Percentiles rank a stretch among this genome's conserved stretches.
phyloP scores from a whole-genome alignment of 2,797 vertebrate genomes.

The Enoplosus armatus region DNA sequence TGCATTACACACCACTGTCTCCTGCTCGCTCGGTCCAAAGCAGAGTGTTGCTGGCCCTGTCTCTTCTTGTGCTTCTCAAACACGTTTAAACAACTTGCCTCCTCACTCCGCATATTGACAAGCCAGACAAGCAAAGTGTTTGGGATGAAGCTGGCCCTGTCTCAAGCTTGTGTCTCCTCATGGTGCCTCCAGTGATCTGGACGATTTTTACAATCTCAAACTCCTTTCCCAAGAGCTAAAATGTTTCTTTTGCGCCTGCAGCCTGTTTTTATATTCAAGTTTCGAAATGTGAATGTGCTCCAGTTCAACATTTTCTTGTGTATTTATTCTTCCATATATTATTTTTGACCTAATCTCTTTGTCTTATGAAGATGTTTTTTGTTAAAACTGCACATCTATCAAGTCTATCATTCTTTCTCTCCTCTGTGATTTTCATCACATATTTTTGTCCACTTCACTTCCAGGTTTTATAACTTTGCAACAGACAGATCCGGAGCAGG shows the following conservation, averaged over 20 bases:
- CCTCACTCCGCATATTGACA: slow-evolving; percentile 54
- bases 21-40: slow-evolving; percentile 11
- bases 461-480: background rate
- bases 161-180: slow-evolving; percentile 47
- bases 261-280: slow-evolving; percentile 26
- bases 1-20: slow-evolving; percentile 40
- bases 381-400: background rate
- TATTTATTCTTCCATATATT: background rate
- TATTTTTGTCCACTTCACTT: slow-evolving; percentile 12
- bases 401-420: background rate
- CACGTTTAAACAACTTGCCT: slow-evolving; percentile 59
- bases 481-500: slow-evolving; percentile 9
- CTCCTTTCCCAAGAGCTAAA: slow-evolving; percentile 9
- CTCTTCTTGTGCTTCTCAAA: slow-evolving; percentile 49
- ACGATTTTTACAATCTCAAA: slow-evolving; percentile 28
- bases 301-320: background rate
- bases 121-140: slow-evolving; percentile 51
- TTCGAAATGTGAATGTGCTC: slow-evolving; percentile 14
- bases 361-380: background rate
- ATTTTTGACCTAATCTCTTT: background rate
- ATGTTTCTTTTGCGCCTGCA: slow-evolving; percentile 11
- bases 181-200: slow-evolving; percentile 29
- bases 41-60: slow-evolving; percentile 38
- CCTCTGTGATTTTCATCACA: background rate
- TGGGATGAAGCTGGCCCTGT: slow-evolving; percentile 34